phyloP scores from a whole-genome alignment of 2,113 vertebrate genomes.

The Saccopteryx leptura region DNA sequence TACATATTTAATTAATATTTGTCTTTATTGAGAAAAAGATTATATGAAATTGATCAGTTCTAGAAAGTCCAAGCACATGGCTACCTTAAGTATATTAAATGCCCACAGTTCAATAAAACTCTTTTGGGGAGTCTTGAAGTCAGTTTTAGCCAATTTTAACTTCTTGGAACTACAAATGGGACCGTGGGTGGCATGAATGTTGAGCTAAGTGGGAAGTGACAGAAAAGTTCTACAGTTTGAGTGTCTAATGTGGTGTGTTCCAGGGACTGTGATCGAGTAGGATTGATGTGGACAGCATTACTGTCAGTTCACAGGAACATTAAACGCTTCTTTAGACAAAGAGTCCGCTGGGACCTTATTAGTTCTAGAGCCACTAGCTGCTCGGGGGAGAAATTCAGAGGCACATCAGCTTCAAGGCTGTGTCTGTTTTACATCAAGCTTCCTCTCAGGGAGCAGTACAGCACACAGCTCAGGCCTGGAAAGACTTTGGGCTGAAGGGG shows the following conservation, averaged over 20 bases:
- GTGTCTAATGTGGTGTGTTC: background rate
- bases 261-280: background rate
- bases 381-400: conserved; percentile 44
- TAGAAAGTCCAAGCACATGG: background rate
- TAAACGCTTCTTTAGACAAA: conserved; percentile 42
- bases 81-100: background rate
- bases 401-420: background rate
- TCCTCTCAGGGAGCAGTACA: background rate
- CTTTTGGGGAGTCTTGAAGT: background rate
- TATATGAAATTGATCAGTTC: background rate
- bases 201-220: conserved; percentile 23
- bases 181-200: conserved; percentile 22
- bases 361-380: conserved; percentile 41
- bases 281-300: background rate
- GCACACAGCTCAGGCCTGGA: background rate
- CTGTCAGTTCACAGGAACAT: background rate
- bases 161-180: background rate
- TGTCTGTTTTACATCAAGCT: background rate
- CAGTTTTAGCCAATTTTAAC: background rate
- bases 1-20: conserved; percentile 47
- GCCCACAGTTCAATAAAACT: background rate
- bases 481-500: background rate
- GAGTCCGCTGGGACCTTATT: conserved; percentile 12
- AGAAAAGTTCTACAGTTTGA: background rate
- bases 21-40: conserved; percentile 47